Conservation (phyloP, 1,140 invertebrate species). For the Cataglyphis hispanica region DNA sequence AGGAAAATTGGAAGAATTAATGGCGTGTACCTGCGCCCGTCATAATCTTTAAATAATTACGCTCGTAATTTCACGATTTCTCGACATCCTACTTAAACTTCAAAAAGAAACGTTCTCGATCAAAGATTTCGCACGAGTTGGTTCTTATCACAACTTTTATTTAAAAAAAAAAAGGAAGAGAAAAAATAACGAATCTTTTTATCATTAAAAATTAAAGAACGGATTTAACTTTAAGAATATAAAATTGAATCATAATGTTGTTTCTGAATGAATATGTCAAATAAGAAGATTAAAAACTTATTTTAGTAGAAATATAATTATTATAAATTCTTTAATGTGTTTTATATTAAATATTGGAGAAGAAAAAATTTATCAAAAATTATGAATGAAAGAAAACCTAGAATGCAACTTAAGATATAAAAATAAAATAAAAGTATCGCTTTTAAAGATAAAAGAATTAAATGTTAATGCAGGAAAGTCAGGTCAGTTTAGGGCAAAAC, state of each 20-base stretch:
- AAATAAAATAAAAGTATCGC: not conserved
- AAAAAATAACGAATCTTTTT: not conserved
- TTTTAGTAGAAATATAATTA: not conserved
- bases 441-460: conserved; percentile 6
- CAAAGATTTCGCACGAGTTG: conserved; percentile 31
- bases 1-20: conserved; percentile 70
- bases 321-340: not conserved
- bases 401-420: not conserved
- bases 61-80: conserved; percentile 42
- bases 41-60: conserved; percentile 58
- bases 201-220: not conserved
- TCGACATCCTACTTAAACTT: conserved; percentile 38
- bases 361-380: not conserved
- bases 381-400: not conserved
- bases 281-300: not conserved
- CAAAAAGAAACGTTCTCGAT: conserved; percentile 5
- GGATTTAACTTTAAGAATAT: conserved; percentile 8
- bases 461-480: not conserved
- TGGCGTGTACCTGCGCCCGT: conserved; percentile 35
- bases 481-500: not conserved
- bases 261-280: not conserved
- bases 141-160: conserved; percentile 30
- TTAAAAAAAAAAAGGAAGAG: not conserved
- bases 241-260: not conserved
- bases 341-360: not conserved